These are phyloP conservation scores for Bombus polaris DNA, from an alignment of 1,140 invertebrate species.

Conservation along the genomic window DNA sequence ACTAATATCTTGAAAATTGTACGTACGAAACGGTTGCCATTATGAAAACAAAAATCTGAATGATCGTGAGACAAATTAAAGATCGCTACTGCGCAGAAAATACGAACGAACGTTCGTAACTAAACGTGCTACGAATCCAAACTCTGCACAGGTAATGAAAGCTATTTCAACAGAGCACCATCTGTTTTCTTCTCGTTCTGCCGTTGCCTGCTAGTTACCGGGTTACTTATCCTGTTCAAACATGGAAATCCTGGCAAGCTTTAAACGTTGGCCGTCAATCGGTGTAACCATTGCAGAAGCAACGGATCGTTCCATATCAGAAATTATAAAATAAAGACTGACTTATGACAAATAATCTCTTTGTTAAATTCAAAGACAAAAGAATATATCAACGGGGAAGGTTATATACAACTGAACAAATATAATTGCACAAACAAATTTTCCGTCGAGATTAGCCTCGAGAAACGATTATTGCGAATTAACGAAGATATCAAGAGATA, in stretches of 20 bases:
- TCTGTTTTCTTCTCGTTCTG: constrained; percentile 3
- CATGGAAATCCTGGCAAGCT: constrained; percentile 3
- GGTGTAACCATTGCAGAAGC: background rate
- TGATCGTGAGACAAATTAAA: background rate
- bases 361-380: background rate
- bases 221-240: constrained; percentile 20
- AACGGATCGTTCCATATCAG: background rate
- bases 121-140: constrained; percentile 7
- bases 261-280: background rate
- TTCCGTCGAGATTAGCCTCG: no score
- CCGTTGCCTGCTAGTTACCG: background rate
- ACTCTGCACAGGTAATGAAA: background rate
- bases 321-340: background rate
- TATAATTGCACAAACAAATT: no score
- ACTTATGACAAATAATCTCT: background rate
- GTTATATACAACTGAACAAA: no score
- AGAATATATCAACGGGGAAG: background rate
- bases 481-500: no score
- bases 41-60: background rate
- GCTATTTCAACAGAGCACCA: background rate
- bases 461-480: no score
- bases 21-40: background rate
- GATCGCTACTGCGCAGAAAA: background rate
- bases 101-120: background rate
- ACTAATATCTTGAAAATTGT: background rate